phyloP scores from a whole-genome alignment of 2,113 vertebrate genomes.

The Erythrolamprus reginae region DNA sequence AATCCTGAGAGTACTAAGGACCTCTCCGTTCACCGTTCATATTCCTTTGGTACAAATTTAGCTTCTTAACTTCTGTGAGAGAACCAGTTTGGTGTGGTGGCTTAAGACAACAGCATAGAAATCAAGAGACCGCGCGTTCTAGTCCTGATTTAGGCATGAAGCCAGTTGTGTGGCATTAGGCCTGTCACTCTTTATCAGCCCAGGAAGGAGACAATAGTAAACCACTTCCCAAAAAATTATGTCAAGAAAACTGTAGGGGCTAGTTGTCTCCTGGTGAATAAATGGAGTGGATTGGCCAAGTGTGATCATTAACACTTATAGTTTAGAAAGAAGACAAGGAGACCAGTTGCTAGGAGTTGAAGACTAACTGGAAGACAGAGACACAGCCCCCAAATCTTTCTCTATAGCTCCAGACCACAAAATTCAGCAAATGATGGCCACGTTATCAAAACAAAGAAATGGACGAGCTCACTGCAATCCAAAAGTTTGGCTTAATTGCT shows the following conservation, averaged over 20 bases:
- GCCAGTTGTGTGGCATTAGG: background rate
- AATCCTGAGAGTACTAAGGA: background rate
- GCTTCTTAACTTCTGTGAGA: background rate
- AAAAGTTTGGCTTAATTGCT: background rate
- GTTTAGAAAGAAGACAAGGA: background rate
- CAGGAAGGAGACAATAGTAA: background rate
- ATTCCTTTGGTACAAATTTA: background rate
- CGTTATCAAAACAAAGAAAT: background rate
- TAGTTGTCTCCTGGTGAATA: background rate
- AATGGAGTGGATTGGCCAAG: background rate
- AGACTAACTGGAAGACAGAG: background rate
- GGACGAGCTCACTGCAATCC: background rate
- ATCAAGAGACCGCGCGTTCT: background rate
- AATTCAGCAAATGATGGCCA: background rate
- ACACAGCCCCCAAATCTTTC: background rate
- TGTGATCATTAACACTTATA: background rate
- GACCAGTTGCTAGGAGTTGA: background rate
- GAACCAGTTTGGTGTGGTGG: background rate
- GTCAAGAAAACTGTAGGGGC: background rate
- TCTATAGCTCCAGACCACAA: background rate
- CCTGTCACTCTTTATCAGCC: background rate
- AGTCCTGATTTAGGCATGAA: background rate
- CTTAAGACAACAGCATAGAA: background rate
- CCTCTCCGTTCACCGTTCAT: background rate
- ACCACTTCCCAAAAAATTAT: background rate